Conservation (phyloP, 2,888 invertebrate species). For the Pheosia tremula region DNA sequence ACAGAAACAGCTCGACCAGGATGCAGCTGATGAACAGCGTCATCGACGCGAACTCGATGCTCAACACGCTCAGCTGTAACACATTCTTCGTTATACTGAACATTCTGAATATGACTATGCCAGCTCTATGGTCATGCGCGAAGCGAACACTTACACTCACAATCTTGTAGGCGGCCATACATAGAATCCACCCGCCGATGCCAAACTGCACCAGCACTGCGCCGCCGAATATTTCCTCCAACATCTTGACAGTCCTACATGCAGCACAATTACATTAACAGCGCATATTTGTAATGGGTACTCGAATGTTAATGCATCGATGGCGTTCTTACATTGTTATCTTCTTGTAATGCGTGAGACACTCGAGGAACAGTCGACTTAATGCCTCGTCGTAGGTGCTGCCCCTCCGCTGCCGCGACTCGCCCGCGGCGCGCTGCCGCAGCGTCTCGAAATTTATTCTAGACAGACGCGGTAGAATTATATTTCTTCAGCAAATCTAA, state of each 20-base stretch:
- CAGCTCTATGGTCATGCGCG: no score
- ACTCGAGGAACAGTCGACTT: conserved; percentile 49
- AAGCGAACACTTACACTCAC: conserved; percentile 59
- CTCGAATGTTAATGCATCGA: conserved; percentile 2
- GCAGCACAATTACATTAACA: background rate
- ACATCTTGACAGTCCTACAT: conserved; percentile 50
- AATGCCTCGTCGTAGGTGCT: conserved; percentile 37
- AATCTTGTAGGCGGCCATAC: conserved; percentile 75
- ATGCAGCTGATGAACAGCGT: conserved; percentile 81
- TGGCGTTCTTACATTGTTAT: conserved; percentile 52
- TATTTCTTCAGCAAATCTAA: no score
- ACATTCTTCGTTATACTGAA: background rate
- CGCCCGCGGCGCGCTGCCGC: conserved; percentile 43
- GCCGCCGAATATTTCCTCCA: conserved; percentile 65
- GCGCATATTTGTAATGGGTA: background rate
- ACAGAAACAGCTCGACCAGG: conserved; percentile 80
- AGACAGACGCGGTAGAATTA: background rate
- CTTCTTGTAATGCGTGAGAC: conserved; percentile 57
- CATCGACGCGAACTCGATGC: conserved; percentile 80
- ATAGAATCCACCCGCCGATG: conserved; percentile 75
- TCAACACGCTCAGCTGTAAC: conserved; percentile 58
- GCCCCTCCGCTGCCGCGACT: conserved; percentile 20
- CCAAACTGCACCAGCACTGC: conserved; percentile 72
- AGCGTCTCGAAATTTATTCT: conserved; percentile 59
- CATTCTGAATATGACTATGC: no score